Percentiles rank a stretch among this genome's conserved stretches.
Conservation (phyloP, 2,113 vertebrate genomes). For the Sciurus niger region DNA sequence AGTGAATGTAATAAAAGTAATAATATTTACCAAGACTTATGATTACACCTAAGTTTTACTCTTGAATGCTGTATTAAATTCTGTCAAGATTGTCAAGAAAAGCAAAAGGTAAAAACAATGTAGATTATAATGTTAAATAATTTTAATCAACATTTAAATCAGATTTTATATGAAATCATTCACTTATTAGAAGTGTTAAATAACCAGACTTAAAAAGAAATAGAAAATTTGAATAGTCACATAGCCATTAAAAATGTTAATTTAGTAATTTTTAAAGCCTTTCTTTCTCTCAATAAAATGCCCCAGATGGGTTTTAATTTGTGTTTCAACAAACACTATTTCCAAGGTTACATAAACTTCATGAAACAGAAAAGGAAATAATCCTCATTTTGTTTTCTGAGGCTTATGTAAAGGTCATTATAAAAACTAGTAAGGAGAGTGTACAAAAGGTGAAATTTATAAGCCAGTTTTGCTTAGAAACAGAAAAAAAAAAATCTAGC, state of each 20-base stretch:
- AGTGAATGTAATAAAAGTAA: neutral
- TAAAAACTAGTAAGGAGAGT: neutral
- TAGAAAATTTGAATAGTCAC: slow-evolving; percentile 2
- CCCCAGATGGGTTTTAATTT: neutral
- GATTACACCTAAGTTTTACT: neutral
- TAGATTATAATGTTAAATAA: neutral
- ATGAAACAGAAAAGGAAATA: neutral
- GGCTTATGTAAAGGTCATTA: neutral
- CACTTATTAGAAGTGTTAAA: neutral
- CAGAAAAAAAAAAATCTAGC: neutral
- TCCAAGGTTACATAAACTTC: neutral
- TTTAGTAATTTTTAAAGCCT: slow-evolving; percentile 18
- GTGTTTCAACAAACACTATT: neutral
- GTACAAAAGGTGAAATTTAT: slow-evolving; percentile 1
- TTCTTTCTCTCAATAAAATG: neutral
- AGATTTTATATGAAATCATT: slow-evolving; percentile 22
- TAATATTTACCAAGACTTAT: slow-evolving; percentile 3
- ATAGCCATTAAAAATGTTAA: slow-evolving; percentile 38
- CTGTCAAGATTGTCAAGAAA: slow-evolving; percentile 11
- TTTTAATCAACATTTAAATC: neutral
- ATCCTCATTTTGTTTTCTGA: slow-evolving; percentile 27
- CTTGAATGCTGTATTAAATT: slow-evolving; percentile 42
- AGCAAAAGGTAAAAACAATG: neutral
- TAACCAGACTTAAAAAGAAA: neutral
- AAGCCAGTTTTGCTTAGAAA: neutral